Evolutionary conservation across 1,140 invertebrate genomes (phyloP).

Genomic region (Zaprionus gabonicus): DNA sequence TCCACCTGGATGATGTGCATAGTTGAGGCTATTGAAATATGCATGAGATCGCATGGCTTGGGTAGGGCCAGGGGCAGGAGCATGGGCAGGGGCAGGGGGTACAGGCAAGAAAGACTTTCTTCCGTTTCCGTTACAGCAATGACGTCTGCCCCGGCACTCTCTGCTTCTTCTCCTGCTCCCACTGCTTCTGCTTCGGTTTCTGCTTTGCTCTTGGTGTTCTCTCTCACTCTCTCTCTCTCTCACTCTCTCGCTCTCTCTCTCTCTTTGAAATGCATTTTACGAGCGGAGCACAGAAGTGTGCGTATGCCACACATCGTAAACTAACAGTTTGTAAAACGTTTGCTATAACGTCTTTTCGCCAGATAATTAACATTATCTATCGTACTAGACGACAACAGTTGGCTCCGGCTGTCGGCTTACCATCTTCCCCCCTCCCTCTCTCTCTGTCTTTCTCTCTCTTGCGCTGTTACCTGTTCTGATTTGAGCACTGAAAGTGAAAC

Average conservation of each 20-base stretch:
- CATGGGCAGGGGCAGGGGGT: background rate
- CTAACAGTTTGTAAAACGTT: slow-evolving; percentile 68
- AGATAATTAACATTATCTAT: slow-evolving; percentile 71
- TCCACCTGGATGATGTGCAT: slow-evolving; percentile 46
- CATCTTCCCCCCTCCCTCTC: background rate
- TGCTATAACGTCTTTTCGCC: slow-evolving; percentile 27
- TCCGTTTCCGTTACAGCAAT: slow-evolving; percentile 63
- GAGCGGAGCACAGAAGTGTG: slow-evolving; percentile 62
- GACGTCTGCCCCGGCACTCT: background rate
- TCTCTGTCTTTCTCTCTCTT: slow-evolving; percentile 21
- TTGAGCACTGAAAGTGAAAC: slow-evolving; percentile 77
- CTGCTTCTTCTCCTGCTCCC: background rate
- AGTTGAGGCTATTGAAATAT: slow-evolving; percentile 62
- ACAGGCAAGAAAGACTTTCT: slow-evolving; percentile 66
- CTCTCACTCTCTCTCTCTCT: background rate
- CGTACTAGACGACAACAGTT: slow-evolving; percentile 59
- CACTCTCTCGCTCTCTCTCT: background rate
- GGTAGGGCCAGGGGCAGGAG: no score
- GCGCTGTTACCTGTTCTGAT: slow-evolving; percentile 72
- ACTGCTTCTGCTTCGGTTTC: background rate
- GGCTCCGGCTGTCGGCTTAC: slow-evolving; percentile 31
- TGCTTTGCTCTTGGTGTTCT: background rate
- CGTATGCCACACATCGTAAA: slow-evolving; percentile 70
- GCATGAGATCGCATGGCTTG: slow-evolving; percentile 39
- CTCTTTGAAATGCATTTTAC: slow-evolving; percentile 30